phyloP scores from a whole-genome alignment of 2,113 vertebrate genomes.

The Sterrhoptilus dennistouni region DNA sequence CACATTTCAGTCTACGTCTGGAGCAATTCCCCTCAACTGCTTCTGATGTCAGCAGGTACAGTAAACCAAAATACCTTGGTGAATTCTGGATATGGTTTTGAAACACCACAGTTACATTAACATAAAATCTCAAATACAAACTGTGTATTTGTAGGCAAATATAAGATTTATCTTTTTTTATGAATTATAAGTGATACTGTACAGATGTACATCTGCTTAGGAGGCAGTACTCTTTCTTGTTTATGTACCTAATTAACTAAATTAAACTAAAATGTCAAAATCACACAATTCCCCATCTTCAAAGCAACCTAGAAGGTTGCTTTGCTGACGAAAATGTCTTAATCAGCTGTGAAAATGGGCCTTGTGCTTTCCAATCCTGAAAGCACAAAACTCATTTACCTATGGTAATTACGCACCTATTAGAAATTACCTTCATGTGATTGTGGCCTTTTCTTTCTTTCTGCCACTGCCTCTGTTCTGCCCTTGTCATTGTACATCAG shows the following conservation, averaged over 20 bases:
- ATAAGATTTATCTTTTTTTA: neutral
- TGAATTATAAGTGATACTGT: neutral
- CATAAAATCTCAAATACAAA: neutral
- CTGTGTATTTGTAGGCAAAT: neutral
- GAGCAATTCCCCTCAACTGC: neutral
- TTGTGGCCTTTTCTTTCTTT: neutral
- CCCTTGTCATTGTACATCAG: accelerated
- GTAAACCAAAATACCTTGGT: neutral
- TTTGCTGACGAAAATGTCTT: neutral
- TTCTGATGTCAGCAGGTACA: neutral
- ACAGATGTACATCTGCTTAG: neutral
- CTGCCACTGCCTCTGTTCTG: neutral
- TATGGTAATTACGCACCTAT: neutral
- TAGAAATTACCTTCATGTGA: neutral
- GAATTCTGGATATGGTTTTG: neutral
- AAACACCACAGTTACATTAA: neutral
- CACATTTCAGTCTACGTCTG: neutral
- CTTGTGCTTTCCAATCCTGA: neutral
- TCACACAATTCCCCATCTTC: neutral
- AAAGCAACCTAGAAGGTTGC: neutral
- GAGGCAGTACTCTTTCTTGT: neutral
- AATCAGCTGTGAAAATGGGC: neutral
- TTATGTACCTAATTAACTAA: neutral
- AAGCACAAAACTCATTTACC: neutral
- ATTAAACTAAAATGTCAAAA: neutral